These are phyloP conservation scores for Penaeus monodon DNA, from an alignment of 2,888 invertebrate species.

Conservation along the genomic window DNA sequence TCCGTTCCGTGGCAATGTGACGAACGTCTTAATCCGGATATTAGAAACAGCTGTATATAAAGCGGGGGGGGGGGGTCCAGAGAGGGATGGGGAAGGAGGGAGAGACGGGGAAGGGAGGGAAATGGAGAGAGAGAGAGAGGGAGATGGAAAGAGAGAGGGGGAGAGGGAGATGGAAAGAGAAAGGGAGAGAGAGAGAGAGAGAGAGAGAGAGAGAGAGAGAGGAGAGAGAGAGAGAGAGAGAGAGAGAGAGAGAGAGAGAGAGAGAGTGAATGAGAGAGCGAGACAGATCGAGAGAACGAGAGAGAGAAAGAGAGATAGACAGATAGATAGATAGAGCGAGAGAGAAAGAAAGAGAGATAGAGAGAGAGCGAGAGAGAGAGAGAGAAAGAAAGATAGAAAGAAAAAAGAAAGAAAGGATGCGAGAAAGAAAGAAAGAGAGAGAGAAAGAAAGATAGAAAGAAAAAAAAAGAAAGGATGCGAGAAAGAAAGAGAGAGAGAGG, in stretches of 20 bases:
- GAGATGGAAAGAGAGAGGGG: too few species aligned
- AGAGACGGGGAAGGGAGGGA: too few species aligned
- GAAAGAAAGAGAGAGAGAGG: conserved; percentile 8
- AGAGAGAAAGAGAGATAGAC: too few species aligned
- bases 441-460: background rate
- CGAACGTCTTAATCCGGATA: too few species aligned
- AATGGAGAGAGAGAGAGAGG: too few species aligned
- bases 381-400: background rate
- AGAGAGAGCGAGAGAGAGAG: conserved; percentile 8
- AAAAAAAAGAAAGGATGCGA: background rate
- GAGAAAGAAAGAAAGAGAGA: background rate
- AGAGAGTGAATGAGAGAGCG: background rate
- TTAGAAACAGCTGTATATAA: background rate
- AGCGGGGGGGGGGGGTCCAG: background rate
- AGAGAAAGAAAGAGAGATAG: background rate
- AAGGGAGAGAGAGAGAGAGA: too few species aligned
- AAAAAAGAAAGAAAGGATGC: background rate
- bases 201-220: too few species aligned
- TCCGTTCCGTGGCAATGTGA: background rate
- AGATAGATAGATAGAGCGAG: background rate
- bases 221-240: too few species aligned
- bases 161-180: too few species aligned
- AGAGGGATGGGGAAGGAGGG: too few species aligned
- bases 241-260: background rate
- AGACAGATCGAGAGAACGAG: too few species aligned